Evolutionary conservation across 1,140 invertebrate genomes (phyloP).

Genomic region (Bombus superbus): DNA sequence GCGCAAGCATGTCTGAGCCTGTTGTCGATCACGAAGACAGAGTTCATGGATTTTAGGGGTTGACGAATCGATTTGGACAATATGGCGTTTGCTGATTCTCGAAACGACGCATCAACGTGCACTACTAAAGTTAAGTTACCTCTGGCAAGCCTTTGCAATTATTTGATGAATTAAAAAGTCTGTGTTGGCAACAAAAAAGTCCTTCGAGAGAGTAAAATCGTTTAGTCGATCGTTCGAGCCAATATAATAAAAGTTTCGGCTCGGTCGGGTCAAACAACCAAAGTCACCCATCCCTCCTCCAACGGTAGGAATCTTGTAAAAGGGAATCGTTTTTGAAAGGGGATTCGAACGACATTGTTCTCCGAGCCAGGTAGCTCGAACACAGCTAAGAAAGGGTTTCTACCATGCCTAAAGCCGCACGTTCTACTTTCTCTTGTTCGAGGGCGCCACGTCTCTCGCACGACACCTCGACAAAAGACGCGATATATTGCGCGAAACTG

Average conservation of each 20-base stretch:
- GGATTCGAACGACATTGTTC: not conserved
- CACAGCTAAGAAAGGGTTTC: conserved; percentile 28
- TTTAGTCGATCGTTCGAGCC: no score
- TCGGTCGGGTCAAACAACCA: no score
- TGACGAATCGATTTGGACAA: not conserved
- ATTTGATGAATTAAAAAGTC: no score
- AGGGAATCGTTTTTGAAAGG: not conserved
- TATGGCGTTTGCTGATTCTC: not conserved
- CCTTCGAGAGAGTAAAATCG: no score
- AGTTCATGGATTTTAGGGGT: not conserved
- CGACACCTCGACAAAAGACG: conserved; percentile 37
- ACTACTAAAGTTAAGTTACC: no score
- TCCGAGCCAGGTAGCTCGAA: not conserved
- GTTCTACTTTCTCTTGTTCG: conserved; percentile 52
- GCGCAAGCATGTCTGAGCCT: not conserved
- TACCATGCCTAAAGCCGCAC: conserved; percentile 39
- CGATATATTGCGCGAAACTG: conserved; percentile 33
- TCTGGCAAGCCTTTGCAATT: no score
- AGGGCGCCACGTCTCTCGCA: conserved; percentile 64
- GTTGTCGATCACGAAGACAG: no score
- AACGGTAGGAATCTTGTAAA: not conserved
- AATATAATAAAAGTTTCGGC: no score
- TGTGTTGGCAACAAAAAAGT: no score
- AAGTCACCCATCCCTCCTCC: not conserved
- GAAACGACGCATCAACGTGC: no score